Conservation (phyloP, 2,113 vertebrate genomes). For the Laterallus jamaicensis region DNA sequence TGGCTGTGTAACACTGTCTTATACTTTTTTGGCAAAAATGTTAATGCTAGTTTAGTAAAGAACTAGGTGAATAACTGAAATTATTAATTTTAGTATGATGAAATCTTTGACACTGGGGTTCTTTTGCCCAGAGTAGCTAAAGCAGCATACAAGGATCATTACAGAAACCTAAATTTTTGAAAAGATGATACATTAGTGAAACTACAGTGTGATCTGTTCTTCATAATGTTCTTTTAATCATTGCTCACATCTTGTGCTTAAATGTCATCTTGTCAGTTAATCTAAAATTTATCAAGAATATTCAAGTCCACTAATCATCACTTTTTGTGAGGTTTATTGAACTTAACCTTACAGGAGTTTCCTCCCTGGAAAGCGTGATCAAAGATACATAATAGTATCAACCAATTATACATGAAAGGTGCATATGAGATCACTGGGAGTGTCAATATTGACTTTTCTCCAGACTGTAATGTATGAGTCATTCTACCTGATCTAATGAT, state of each 20-base stretch:
- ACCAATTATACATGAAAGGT: slow-evolving; percentile 34
- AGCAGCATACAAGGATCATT: background rate
- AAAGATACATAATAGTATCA: slow-evolving; percentile 16
- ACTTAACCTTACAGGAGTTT: slow-evolving; percentile 18
- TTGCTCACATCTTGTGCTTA: slow-evolving; percentile 4
- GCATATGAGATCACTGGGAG: slow-evolving; percentile 22
- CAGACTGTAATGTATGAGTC: slow-evolving; percentile 39
- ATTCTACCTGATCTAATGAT: slow-evolving; percentile 37
- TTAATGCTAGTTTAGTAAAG: background rate
- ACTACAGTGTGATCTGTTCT: background rate
- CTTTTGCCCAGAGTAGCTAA: background rate
- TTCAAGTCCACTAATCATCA: background rate
- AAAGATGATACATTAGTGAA: background rate
- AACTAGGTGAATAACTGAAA: background rate
- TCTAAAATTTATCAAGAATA: slow-evolving; percentile 39
- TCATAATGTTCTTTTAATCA: slow-evolving; percentile 44
- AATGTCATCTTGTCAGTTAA: slow-evolving; percentile 38
- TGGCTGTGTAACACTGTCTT: background rate
- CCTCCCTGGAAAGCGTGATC: background rate
- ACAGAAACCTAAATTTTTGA: background rate
- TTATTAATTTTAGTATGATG: background rate
- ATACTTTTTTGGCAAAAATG: background rate
- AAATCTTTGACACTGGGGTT: background rate
- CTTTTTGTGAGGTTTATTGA: slow-evolving; percentile 34
- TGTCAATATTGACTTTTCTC: slow-evolving; percentile 67